Base-by-base conservation (phyloP, 1,140 invertebrate species). In the Euura lappo region DNA sequence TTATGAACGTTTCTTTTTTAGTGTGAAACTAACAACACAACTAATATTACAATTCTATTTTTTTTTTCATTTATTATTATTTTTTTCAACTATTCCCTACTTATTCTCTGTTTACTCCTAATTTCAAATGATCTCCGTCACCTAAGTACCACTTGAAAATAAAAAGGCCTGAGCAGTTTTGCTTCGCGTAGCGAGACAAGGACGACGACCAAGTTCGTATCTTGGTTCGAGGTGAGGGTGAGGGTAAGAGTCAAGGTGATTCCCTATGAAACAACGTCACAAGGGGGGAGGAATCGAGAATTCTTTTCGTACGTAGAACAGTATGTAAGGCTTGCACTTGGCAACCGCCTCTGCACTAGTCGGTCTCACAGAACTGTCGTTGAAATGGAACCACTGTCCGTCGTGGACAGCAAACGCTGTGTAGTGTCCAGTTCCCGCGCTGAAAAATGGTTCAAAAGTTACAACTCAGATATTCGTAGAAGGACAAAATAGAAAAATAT, bases 381-480 rank as follows among this genome's bases (percentile, higher is more conserved):
- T 95, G 88, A 96, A 96, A 85, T 96, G 94, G 86, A 94, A 95
- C 94, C 94, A 96, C 77, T 93, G 91, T 69, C 92, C 92, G 81
- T 94, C 92, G 89, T 95, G 94, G 74, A 92, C 92, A 70, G 94
- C 94, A 88, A 94, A 96, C 72, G 94, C 93, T 76, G 94, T 96
- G 85, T 96, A 96, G 85, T 96, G 94, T 71, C 95, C 95, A 71
- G 93, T 95, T 11, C 94, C 94, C 72, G 93, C 93, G 8, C 94
- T 95, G 82, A 71, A 89, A 87, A 73, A 77, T 6, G 13, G 6
- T 60, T 0, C 51, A 6, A 3, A 11, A 28, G 28, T 28, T 28
- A 28, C 28, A 28, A 28, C 28, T 28, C 28, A 28, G 28, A 28
- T 28, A 28, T 28, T 28, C 28, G 28, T 28, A 28, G 1, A 28